Evolutionary conservation across 2,113 vertebrate genomes (phyloP).

Genomic region (Pollachius pollachius): DNA sequence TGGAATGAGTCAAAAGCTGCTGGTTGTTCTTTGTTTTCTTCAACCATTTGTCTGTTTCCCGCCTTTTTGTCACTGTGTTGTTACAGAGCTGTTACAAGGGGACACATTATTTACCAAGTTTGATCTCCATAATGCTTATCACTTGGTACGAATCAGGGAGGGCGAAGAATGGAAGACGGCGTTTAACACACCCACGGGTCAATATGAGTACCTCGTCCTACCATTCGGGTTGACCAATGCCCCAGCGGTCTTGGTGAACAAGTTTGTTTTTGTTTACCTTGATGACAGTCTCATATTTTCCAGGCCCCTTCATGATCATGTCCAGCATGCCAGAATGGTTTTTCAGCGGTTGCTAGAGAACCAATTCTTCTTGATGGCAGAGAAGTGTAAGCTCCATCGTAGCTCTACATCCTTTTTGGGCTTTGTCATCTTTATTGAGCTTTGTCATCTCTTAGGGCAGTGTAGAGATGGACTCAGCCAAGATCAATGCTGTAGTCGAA

Average conservation of each 20-base stretch:
- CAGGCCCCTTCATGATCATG: not conserved
- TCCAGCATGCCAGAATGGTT: not conserved
- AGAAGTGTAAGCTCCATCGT: not conserved
- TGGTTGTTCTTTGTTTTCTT: too few species aligned
- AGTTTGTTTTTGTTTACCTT: too few species aligned
- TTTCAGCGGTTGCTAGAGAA: not conserved
- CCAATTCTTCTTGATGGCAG: not conserved
- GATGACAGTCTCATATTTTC: too few species aligned
- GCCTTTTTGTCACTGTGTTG: too few species aligned
- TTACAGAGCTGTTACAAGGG: too few species aligned
- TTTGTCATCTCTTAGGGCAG: not conserved
- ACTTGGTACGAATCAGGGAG: not conserved
- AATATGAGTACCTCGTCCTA: not conserved
- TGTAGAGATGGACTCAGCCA: not conserved
- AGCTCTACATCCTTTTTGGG: not conserved
- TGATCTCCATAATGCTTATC: not conserved
- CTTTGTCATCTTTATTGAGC: too few species aligned
- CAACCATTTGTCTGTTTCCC: too few species aligned
- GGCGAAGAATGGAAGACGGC: not conserved
- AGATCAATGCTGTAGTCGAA: not conserved
- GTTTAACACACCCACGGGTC: not conserved
- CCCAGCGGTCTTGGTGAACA: too few species aligned
- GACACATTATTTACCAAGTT: not conserved
- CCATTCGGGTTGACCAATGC: not conserved
- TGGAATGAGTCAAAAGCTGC: too few species aligned